Evolutionary conservation across 2,888 invertebrate genomes (phyloP), one percentile per base, ranked within the genome.

Genomic region (Agrochola lychnidis): DNA sequence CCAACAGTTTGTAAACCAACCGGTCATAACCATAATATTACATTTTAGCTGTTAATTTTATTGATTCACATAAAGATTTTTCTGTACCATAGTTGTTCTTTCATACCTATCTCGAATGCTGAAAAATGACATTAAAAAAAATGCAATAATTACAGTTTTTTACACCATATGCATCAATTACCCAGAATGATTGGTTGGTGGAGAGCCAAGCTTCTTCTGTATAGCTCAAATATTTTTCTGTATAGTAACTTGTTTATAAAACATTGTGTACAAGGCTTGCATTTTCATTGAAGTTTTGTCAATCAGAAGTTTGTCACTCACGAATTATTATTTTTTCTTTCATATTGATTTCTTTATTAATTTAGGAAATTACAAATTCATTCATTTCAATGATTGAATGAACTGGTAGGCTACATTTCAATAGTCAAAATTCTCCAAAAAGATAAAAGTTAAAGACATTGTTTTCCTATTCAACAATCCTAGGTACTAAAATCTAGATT

Each of bases 391-490:
- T 51, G 30, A 19, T 0, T 14, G 9, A 16, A 25, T 16, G 6
- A 22, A 48, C 1, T 25, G 16, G 14, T 42, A 5, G 12, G 30
- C 45, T 48, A 25, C 12, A 9, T 56, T 25, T 56, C 22, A 25
- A 25, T 14, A 3, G 3, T 25, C 12, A 36, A 56, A 40, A 48
- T 48, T 48, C 12, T 0, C 0, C 12, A 16, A 53, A 40, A 48
- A 48, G 0, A 9, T 0, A 9, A 79, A 79, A 19, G 12, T 36
- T 4, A 61, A 48, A 67, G 36, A 62, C 36, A 67, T 68, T 53
- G 48, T 79, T 83, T 79, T 53, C 25, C 19, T 16, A 25, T 42
- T 36, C 14, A 25, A n/a, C 48, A 62, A 36, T 16, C 36, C 10
- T 16, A 5, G 22, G 40, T 42, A 42, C 42, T 45, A 6, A 19